phyloP scores from a whole-genome alignment of 2,888 invertebrate species.

The Phorcus lineatus region DNA sequence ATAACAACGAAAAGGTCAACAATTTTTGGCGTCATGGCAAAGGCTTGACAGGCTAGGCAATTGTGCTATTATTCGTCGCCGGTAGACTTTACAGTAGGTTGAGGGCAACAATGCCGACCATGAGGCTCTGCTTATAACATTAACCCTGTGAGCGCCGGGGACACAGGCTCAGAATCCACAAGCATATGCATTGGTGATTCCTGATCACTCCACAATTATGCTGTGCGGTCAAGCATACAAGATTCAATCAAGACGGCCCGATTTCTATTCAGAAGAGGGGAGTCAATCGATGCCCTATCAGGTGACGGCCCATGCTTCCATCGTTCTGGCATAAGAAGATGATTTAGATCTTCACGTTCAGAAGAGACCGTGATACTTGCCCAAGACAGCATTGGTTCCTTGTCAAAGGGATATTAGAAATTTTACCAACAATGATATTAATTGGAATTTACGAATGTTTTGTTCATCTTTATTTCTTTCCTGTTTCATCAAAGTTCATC shows the following conservation, averaged over 20 bases:
- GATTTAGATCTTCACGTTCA: no score
- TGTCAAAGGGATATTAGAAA: no score
- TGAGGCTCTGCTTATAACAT: neutral
- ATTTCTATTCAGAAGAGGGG: conserved; percentile 15
- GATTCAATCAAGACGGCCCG: conserved; percentile 18
- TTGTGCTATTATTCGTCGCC: neutral
- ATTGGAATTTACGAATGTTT: no score
- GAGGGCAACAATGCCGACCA: neutral
- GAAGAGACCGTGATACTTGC: no score
- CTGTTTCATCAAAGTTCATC: no score
- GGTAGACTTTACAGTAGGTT: neutral
- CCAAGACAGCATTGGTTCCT: no score
- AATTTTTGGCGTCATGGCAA: no score
- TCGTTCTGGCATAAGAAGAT: no score
- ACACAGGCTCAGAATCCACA: neutral
- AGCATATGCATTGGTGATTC: conserved; percentile 7
- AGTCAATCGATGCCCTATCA: conserved; percentile 8
- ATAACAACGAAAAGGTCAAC: no score
- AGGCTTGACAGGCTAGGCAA: no score
- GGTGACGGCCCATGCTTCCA: neutral
- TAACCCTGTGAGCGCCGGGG: neutral
- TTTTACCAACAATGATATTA: no score
- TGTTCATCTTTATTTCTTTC: no score
- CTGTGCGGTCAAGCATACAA: conserved; percentile 7
- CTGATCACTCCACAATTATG: conserved; percentile 19